These are phyloP conservation scores for Ormia ochracea DNA, from an alignment of 2,888 invertebrate genomes.

Conservation along the genomic window DNA sequence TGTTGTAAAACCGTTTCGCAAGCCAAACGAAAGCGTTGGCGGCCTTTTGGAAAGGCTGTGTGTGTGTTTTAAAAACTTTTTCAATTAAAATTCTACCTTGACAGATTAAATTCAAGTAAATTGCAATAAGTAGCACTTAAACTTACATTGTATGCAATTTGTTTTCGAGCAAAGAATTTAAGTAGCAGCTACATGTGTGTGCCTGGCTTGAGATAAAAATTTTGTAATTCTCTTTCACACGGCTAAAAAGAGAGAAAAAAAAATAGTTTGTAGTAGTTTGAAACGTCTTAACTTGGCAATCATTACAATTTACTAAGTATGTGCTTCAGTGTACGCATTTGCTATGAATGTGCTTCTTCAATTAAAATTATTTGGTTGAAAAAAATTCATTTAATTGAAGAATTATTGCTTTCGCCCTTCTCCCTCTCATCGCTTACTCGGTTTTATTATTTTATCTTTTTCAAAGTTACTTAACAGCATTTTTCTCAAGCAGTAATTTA, in stretches of 20 bases:
- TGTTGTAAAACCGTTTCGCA: neutral
- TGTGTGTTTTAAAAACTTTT: conserved; percentile 43
- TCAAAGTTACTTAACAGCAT: too few species aligned
- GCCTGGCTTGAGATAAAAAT: neutral
- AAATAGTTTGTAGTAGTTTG: neutral
- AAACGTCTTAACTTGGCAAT: neutral
- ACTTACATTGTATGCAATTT: neutral
- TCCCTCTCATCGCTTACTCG: too few species aligned
- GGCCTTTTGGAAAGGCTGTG: conserved; percentile 4
- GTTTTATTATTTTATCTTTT: too few species aligned
- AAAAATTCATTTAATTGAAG: too few species aligned
- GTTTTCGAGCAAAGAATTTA: neutral
- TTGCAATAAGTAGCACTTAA: conserved; percentile 18
- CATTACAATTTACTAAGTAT: too few species aligned
- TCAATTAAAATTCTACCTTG: conserved; percentile 57
- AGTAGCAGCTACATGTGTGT: neutral
- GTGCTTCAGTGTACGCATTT: too few species aligned
- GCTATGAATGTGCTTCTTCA: too few species aligned
- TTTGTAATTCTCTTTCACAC: neutral
- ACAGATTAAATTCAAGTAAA: conserved; percentile 28
- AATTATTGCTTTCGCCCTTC: too few species aligned
- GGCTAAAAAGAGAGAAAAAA: neutral
- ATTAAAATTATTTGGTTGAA: too few species aligned
- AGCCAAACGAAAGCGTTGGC: neutral
- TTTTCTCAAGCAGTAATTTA: too few species aligned